Percentiles rank a stretch among this genome's conserved stretches.
Evolutionary conservation across 1,140 invertebrate genomes (phyloP).

Genomic region (Macrostomum lignano): DNA sequence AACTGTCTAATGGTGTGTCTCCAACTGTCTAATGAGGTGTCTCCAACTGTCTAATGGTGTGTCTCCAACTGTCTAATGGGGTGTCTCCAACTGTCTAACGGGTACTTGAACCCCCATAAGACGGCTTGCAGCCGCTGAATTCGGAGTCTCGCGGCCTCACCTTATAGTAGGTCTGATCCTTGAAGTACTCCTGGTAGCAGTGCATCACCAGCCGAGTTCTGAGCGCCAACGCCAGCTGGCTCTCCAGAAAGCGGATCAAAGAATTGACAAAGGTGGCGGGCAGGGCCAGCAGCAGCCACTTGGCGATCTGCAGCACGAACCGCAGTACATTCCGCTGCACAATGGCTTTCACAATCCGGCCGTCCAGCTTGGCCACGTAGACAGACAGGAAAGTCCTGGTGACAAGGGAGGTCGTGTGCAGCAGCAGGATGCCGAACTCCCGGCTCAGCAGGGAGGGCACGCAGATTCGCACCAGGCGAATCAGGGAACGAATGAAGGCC

Average conservation of each 20-base stretch:
- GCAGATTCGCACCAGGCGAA: no score
- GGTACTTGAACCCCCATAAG: no score
- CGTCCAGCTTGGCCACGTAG: conserved; percentile 77
- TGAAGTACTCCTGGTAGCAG: conserved; percentile 72
- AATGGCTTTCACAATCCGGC: conserved; percentile 74
- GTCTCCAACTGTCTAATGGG: no score
- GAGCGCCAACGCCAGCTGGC: conserved; percentile 60
- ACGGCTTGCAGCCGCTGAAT: no score
- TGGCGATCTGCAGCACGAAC: conserved; percentile 46
- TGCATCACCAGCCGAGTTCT: conserved; percentile 59
- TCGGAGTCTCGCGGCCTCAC: no score
- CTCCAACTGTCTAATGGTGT: no score
- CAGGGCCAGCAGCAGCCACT: conserved; percentile 74
- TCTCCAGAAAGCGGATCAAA: conserved; percentile 71
- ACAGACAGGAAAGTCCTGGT: conserved; percentile 76
- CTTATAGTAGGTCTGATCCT: conserved; percentile 71
- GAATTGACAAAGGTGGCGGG: conserved; percentile 91
- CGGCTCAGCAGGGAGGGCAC: no score
- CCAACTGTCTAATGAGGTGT: no score
- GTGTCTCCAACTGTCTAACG: no score
- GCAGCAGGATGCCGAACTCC: conserved; percentile 47
- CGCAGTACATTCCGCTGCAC: conserved; percentile 50
- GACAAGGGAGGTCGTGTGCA: conserved; percentile 59
- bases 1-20: no score
- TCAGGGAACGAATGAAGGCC: no score